Percentiles rank a stretch among this genome's conserved stretches.
These are phyloP conservation scores for Rhadinocentrus ornatus DNA, from an alignment of 2,797 vertebrate genomes.

Conservation along the genomic window DNA sequence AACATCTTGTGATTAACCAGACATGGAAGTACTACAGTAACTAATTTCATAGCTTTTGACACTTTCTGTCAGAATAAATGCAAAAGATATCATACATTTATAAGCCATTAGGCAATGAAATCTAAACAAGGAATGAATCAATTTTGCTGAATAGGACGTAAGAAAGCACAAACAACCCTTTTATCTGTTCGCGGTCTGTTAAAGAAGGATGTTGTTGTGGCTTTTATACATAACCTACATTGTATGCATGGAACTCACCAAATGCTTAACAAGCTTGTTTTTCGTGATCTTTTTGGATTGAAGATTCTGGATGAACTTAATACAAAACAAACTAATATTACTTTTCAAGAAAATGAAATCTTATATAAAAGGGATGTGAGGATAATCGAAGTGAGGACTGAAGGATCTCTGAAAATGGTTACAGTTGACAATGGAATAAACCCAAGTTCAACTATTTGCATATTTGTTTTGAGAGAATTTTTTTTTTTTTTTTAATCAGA, in stretches of 20 bases:
- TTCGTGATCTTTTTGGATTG: background rate
- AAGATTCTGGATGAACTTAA: background rate
- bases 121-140: background rate
- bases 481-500: no score
- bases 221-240: background rate
- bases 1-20: conserved; percentile 14
- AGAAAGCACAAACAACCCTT: background rate
- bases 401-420: no score
- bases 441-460: background rate
- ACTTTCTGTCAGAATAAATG: background rate
- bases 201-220: background rate
- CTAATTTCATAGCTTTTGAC: background rate
- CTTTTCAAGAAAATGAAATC: background rate
- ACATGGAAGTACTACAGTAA: background rate
- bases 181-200: background rate
- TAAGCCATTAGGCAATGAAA: background rate
- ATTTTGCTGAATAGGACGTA: background rate
- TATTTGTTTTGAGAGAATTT: no score
- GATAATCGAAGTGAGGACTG: no score
- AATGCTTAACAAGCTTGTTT: background rate
- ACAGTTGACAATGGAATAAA: background rate
- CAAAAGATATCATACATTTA: background rate
- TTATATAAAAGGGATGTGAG: no score
- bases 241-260: background rate
- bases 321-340: background rate